phyloP scores from a whole-genome alignment of 2,797 vertebrate species.

The Clarias platycephalus region DNA sequence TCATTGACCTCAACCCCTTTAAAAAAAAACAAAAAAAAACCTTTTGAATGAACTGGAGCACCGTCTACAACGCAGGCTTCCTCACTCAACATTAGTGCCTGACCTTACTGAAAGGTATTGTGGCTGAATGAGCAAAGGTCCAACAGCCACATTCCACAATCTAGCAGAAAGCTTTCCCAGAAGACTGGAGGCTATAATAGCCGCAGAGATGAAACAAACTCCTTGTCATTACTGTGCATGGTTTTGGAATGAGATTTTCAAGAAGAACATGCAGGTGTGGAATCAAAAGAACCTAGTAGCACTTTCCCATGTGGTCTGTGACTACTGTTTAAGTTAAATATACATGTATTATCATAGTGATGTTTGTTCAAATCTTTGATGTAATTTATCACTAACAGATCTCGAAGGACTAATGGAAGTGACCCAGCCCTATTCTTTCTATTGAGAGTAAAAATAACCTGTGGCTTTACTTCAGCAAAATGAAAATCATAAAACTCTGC shows the following conservation, averaged over 20 bases:
- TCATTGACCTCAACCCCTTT: not conserved
- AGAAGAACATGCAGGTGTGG: not conserved
- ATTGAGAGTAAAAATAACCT: not conserved
- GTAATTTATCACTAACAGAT: slow-evolving; percentile 4
- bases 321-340: not conserved
- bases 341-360: not conserved
- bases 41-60: not conserved
- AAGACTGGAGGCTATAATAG: not conserved
- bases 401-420: not conserved
- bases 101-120: not conserved
- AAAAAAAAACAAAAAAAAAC: not conserved
- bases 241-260: not conserved
- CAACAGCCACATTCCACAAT: not conserved
- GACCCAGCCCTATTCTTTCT: not conserved
- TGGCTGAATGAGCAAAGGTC: not conserved
- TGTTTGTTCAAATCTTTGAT: not conserved
- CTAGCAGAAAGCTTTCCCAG: not conserved
- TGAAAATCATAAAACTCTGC: not conserved
- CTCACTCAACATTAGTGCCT: not conserved
- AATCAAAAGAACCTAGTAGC: not conserved
- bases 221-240: not conserved
- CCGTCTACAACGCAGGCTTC: not conserved
- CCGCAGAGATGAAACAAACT: not conserved
- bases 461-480: not conserved
- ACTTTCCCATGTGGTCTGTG: not conserved